Evolutionary conservation across 1,140 invertebrate genomes (phyloP), one percentile per base, ranked within the genome.

Genomic region (Elymnias hypermnestra): DNA sequence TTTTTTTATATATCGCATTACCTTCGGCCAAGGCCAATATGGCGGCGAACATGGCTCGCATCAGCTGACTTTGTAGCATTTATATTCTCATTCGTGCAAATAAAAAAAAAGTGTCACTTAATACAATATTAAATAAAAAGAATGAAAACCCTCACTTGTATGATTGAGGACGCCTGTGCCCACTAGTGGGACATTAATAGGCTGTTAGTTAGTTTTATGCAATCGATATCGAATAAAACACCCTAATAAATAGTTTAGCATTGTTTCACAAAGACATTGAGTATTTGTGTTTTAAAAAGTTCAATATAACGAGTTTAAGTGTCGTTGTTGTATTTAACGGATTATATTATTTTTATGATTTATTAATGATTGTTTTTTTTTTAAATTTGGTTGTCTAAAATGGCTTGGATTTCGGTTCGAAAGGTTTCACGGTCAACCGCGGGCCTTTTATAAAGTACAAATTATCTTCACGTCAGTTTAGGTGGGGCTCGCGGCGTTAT

Each of bases 301-400:
- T 56, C 61, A 48, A 64, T 33, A 6, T 33, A 43, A 25, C 19
- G 10, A 35, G 22, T 74, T 72, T 75, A 70, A 72, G 76, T 83
- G 77, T 77, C 77, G 77, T 82, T 83, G 71, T 83, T 83, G 67
- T 73, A 79, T 75, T 78, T 79, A 75, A 77, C 79, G 74, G 79
- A 75, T 78, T 81, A 77, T 81, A 15, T 19, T 36, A 19, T 72
- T 77, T 66, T 63, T 73, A 69, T 74, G 53, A 63, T 64, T 73
- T 70, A 71, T 74, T 69, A 63, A 72, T 63, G 43, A 67, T 76
- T 68, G 68, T 74, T 33, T 77, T 70, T 67, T n/a, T n/a, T n/a
- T n/a, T n/a, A n/a, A n/a, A 57, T 63, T 72, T 71, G 52, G 57
- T 63, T 59, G 49, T 64, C 57, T 62, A 58, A 69, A 36, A 36